Percentiles rank a stretch among this genome's conserved stretches.
Evolutionary conservation across 2,888 invertebrate species (phyloP).

Genomic region (Drepana falcataria): DNA sequence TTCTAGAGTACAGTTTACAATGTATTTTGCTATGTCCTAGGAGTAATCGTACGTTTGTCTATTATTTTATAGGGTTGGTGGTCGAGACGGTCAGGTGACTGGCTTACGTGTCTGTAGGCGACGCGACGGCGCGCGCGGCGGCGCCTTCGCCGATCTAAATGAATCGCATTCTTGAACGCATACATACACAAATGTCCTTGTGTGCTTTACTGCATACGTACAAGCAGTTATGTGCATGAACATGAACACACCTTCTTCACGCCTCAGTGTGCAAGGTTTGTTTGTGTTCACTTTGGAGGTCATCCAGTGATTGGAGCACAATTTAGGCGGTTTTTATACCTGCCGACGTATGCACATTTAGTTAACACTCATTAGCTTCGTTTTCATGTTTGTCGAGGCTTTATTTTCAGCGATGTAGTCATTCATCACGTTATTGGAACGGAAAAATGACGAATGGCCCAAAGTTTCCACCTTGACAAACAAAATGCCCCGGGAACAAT

Average conservation of each 20-base stretch:
- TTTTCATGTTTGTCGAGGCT: slow-evolving; percentile 28
- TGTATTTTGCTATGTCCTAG: slow-evolving; percentile 9
- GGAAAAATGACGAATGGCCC: background rate
- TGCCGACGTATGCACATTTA: slow-evolving; percentile 20
- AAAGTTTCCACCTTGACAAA: slow-evolving; percentile 10
- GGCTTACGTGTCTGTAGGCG: slow-evolving; percentile 47
- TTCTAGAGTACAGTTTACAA: slow-evolving; percentile 22
- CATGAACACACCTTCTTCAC: slow-evolving; percentile 59
- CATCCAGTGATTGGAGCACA: slow-evolving; percentile 54
- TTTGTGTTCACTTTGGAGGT: slow-evolving; percentile 58
- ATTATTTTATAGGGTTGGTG: slow-evolving; percentile 14
- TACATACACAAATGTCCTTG: slow-evolving; percentile 33
- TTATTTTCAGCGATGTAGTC: slow-evolving; percentile 42
- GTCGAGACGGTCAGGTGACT: slow-evolving; percentile 58
- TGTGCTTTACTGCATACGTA: slow-evolving; percentile 45
- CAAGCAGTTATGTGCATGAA: slow-evolving; percentile 43
- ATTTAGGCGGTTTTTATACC: slow-evolving; percentile 33
- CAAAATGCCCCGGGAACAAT: slow-evolving; percentile 6
- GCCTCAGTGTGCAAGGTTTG: slow-evolving; percentile 33
- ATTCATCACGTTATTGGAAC: slow-evolving; percentile 14
- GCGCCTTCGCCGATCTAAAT: slow-evolving; percentile 49
- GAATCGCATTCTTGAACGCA: slow-evolving; percentile 54
- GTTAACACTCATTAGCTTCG: slow-evolving; percentile 36
- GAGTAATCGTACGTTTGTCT: slow-evolving; percentile 16
- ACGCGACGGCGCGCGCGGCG: slow-evolving; percentile 1